Evolutionary conservation across 1,140 invertebrate species (phyloP).

Genomic region (Drosophila nasuta): DNA sequence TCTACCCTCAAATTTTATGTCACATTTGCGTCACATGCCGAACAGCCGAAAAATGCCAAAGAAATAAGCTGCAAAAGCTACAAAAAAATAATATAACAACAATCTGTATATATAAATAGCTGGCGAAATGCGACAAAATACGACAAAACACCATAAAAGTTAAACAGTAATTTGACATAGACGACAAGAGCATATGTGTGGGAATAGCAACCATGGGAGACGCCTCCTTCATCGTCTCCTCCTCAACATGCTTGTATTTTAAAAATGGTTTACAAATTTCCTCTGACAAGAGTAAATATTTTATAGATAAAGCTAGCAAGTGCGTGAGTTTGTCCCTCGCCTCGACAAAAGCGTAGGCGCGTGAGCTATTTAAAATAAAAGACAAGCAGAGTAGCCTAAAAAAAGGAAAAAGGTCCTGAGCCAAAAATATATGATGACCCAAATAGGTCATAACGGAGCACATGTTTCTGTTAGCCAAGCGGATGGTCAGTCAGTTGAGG

Average conservation of each 20-base stretch:
- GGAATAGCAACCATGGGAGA: conserved; percentile 12
- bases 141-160: conserved; percentile 78
- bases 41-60: conserved; percentile 77
- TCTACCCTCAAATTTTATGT: conserved; percentile 68
- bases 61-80: conserved; percentile 75
- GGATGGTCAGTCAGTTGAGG: background rate
- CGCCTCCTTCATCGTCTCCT: background rate
- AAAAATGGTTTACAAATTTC: conserved; percentile 64
- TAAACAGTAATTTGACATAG: conserved; percentile 78
- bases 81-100: conserved; percentile 31
- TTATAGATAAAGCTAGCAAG: conserved; percentile 67
- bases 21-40: conserved; percentile 75
- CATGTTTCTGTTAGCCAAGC: conserved; percentile 49
- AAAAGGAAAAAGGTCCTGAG: conserved; percentile 22
- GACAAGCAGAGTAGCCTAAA: background rate
- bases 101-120: conserved; percentile 64
- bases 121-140: conserved; percentile 64
- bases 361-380: conserved; percentile 42
- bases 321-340: conserved; percentile 62
- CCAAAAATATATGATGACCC: conserved; percentile 17
- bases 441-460: conserved; percentile 61
- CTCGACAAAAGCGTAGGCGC: conserved; percentile 36
- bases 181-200: conserved; percentile 73
- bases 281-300: conserved; percentile 57
- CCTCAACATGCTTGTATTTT: conserved; percentile 22